Base-by-base conservation (phyloP, 2,888 invertebrate species). In the Mesorhabditis spiculigera region DNA sequence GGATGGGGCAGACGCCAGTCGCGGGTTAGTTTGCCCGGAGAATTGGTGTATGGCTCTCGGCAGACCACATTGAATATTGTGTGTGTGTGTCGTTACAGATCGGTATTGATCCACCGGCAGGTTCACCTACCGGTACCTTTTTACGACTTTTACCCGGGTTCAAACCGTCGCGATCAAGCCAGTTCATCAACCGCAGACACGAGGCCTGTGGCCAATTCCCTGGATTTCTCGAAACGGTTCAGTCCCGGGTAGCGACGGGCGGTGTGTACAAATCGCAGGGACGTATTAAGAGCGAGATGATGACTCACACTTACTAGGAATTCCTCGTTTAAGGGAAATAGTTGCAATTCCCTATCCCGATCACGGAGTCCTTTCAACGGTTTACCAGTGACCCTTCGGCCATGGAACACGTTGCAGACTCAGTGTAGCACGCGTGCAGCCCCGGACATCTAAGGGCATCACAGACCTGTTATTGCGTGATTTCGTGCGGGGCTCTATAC, bases 271-370 rank as follows among this genome's bases (percentile, higher is more conserved):
- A 90, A 90, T 89, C 89, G 89, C 89, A 90, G 90, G 90, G 90
- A 90, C 90, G 88, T 90, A 90, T 90, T 90, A 90, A 90, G 89
- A 89, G 88, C 89, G 88, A 89, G 90, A 89, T 90, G 86, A 90
- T 90, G 90, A 90, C 90, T 89, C 89, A 89, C 89, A 88, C 89
- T 90, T 90, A 90, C 90, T 90, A 88, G 90, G 89, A 90, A 90
- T 90, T 90, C 28, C 90, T 90, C 89, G 90, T 90, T 90, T 86
- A 87, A 81, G 87, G 85, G 84, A 79, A 89, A 89, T 86, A 90
- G 89, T 90, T 90, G 87, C 90, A 90, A 90, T 87, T 87, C 28
- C 89, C 89, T 88, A 90, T 90, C 89, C 90, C 90, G 87, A 90
- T 88, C 90, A 91, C 90, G 90, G 90, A 89, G 89, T 89, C 89